A percentile compares a stretch with the other conserved stretches of the same genome.
Conservation (phyloP, 2,888 invertebrate species). For the Antheraea assamensis region DNA sequence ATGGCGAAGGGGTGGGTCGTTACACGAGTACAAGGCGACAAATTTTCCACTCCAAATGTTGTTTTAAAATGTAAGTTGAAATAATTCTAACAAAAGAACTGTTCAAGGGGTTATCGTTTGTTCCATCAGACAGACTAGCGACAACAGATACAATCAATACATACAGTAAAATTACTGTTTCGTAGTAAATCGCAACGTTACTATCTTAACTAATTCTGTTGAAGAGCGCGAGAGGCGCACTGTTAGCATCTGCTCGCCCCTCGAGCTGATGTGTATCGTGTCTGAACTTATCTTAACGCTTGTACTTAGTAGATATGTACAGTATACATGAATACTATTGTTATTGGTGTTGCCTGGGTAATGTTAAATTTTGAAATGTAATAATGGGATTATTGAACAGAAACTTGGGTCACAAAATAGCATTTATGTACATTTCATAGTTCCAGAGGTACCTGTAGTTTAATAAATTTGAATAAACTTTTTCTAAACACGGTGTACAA, state of each 20-base stretch:
- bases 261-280: neutral
- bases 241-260: neutral
- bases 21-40: too few species aligned
- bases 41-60: too few species aligned
- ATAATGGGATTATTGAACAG: neutral
- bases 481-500: too few species aligned
- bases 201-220: neutral
- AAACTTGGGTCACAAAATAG: too few species aligned
- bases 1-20: too few species aligned
- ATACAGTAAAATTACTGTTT: neutral
- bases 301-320: neutral
- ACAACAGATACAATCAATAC: neutral
- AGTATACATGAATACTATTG: neutral
- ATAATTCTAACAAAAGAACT: neutral
- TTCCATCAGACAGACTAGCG: neutral
- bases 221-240: neutral
- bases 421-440: too few species aligned
- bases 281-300: neutral
- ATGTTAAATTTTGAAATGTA: neutral
- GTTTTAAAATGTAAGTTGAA: neutral
- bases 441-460: too few species aligned
- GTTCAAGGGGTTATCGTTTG: neutral
- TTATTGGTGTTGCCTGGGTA: neutral
- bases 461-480: too few species aligned
- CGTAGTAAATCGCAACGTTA: neutral